Percentiles rank a stretch among this genome's conserved stretches.
Evolutionary conservation across 2,888 invertebrate species (phyloP).

Genomic region (Bruchidius siliquastri): DNA sequence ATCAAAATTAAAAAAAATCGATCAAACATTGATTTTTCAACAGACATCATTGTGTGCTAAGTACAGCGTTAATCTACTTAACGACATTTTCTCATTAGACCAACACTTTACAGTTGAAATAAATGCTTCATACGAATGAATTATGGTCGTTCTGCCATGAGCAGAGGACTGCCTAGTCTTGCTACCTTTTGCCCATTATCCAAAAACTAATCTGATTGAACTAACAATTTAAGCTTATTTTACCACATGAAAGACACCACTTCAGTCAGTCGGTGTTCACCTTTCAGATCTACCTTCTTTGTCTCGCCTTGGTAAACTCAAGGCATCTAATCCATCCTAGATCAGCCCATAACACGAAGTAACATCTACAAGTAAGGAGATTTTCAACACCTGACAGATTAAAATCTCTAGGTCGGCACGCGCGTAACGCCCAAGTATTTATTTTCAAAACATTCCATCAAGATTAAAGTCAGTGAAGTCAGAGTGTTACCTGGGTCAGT

Average conservation of each 20-base stretch:
- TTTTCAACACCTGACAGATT: constrained; percentile 21
- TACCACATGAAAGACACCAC: not conserved
- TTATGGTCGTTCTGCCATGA: too few relatives aligned
- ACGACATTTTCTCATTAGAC: too few relatives aligned
- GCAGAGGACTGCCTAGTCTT: too few relatives aligned
- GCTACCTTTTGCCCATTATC: too few relatives aligned
- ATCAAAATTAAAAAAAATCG: too few relatives aligned
- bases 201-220: too few relatives aligned
- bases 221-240: not conserved
- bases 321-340: not conserved
- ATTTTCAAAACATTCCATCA: constrained; percentile 19
- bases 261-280: not conserved
- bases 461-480: constrained; percentile 15
- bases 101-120: too few relatives aligned
- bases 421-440: constrained; percentile 21
- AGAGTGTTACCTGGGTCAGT: constrained; percentile 3
- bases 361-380: not conserved
- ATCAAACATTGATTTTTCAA: too few relatives aligned
- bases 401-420: constrained; percentile 16
- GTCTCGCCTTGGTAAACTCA: not conserved
- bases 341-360: not conserved
- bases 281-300: not conserved
- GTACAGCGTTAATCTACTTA: too few relatives aligned
- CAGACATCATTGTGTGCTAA: too few relatives aligned
- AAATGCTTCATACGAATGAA: too few relatives aligned